phyloP scores from a whole-genome alignment of 1,140 invertebrate genomes.

The Eriosoma lanigerum region DNA sequence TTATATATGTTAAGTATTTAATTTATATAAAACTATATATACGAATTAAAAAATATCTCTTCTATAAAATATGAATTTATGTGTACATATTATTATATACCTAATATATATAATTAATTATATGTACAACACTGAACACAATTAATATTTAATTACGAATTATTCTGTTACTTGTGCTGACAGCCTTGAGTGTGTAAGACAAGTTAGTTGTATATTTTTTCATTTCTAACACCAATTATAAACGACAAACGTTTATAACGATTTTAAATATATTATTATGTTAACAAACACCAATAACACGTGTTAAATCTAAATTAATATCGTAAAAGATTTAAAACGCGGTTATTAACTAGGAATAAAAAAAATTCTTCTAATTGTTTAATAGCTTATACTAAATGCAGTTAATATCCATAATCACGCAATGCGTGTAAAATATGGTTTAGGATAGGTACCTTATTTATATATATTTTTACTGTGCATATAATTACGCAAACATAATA shows the following conservation, averaged over 20 bases:
- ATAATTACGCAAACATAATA: background rate
- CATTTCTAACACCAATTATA: background rate
- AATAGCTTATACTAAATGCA: background rate
- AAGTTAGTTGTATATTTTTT: background rate
- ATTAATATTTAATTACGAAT: background rate
- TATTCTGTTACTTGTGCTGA: background rate
- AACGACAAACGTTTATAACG: background rate
- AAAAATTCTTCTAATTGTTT: conserved; percentile 24
- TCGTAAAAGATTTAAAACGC: background rate
- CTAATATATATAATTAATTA: too few species aligned
- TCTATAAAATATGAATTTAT: too few species aligned
- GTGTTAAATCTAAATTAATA: conserved; percentile 21
- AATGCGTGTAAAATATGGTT: background rate
- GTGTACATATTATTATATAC: too few species aligned
- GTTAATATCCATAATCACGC: conserved; percentile 8
- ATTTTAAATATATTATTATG: background rate
- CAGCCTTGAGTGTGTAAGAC: conserved; percentile 16
- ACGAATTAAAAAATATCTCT: too few species aligned
- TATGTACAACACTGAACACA: too few species aligned
- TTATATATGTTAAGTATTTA: too few species aligned
- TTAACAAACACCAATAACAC: conserved; percentile 21
- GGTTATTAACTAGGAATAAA: background rate
- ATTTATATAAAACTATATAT: too few species aligned
- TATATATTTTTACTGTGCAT: background rate
- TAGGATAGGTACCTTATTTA: background rate